Base-by-base conservation (phyloP, 2,888 invertebrate genomes). In the Caenorhabditis virilis region DNA sequence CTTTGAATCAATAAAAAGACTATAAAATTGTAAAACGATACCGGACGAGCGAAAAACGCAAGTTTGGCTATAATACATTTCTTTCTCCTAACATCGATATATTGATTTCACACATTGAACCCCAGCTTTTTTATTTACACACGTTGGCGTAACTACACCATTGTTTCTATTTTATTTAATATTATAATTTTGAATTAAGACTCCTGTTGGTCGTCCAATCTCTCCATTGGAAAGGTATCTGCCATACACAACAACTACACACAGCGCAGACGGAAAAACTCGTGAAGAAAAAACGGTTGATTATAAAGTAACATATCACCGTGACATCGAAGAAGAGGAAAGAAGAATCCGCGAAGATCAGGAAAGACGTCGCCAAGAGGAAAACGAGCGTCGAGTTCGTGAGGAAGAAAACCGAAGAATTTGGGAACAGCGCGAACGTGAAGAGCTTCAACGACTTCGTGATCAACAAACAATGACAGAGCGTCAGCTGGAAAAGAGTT, bases 261-360 rank as follows among this genome's bases (percentile, higher is more conserved):
- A 58, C 27, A 58, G 58, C 46, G 55, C 43, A 26, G 74, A 71
- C 57, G 68, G 70, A 22, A 64, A 64, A 58, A 74, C 74, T 49
- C 53, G 69, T 7, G 74, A 74, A 52, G 69, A 68, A 54, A 66
- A 65, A 42, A 55, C 57, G 33, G 74, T 74, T 22, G 74, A 74
- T 56, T 72, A 69, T 50, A 63, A 69, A 55, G 63, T 72, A 11
- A 72, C 69, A 11, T 63, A 66, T 58, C 69, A 72, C 38, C 67
- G 75, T 7, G 72, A 77, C 47, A 66, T 80, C 45, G 80, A 80
- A 55, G 82, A 82, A 50, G 80, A 82, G 52, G 82, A 82, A 41
- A 64, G 82, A 15, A 57, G 82, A 7, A 72, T 82, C 23, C 61
- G 73, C 30, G 81, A 80, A 33, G 74, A 72, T 25, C 77, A 79